Evolutionary conservation across 2,113 vertebrate species (phyloP).

Genomic region (Maylandia zebra): DNA sequence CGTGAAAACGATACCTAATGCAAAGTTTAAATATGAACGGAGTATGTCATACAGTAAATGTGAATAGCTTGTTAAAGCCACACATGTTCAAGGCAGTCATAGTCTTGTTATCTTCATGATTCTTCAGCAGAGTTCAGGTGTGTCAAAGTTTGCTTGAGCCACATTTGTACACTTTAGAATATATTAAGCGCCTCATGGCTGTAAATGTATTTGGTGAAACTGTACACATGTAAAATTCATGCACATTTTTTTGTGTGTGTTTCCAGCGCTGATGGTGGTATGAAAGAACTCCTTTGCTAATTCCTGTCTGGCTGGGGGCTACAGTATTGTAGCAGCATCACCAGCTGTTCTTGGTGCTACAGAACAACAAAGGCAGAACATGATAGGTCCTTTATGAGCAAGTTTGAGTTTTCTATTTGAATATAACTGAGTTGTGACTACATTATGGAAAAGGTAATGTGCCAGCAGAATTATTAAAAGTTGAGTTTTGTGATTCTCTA

Average conservation of each 20-base stretch:
- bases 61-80: neutral
- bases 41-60: neutral
- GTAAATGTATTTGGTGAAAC: neutral
- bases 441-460: neutral
- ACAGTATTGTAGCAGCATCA: neutral
- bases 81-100: neutral
- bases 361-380: constrained; percentile 3
- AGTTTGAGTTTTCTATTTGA: neutral
- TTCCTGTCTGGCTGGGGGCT: constrained; percentile 26
- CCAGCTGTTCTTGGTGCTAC: constrained; percentile 15
- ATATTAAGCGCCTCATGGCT: neutral
- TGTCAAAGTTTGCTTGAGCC: neutral
- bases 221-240: neutral
- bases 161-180: neutral
- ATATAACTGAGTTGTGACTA: neutral
- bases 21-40: neutral
- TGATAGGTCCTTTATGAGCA: neutral
- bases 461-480: neutral
- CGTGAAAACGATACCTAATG: neutral
- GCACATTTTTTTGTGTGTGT: neutral
- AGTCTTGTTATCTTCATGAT: neutral
- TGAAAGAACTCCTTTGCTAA: constrained; percentile 33
- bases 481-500: neutral
- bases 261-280: neutral
- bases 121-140: neutral